These are phyloP conservation scores for Onthophagus taurus DNA, from an alignment of 1,140 invertebrate species.

Conservation along the genomic window DNA sequence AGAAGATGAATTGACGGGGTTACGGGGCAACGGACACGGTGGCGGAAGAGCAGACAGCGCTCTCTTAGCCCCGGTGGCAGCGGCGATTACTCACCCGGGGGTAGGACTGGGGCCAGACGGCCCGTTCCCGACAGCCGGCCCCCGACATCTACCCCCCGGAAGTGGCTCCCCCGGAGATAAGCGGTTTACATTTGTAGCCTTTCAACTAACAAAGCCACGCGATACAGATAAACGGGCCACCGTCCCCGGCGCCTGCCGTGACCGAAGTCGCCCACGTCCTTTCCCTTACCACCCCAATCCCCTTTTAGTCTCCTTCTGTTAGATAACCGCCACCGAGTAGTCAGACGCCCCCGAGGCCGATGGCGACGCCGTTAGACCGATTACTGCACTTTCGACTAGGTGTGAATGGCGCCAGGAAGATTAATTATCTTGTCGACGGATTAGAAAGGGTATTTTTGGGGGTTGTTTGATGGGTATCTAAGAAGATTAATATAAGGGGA, in stretches of 20 bases:
- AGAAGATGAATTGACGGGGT: constrained; percentile 37
- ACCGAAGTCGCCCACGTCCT: no score
- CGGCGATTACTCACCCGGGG: constrained; percentile 32
- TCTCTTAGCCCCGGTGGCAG: constrained; percentile 34
- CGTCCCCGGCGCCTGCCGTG: constrained; percentile 1
- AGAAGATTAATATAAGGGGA: no score
- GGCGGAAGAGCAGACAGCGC: constrained; percentile 36
- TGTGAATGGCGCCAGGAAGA: no score
- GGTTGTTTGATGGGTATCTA: no score
- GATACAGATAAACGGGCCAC: constrained; percentile 23
- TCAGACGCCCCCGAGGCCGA: no score
- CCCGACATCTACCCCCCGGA: constrained; percentile 30
- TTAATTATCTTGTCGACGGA: no score
- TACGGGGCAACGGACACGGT: constrained; percentile 30
- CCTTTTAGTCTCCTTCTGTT: no score
- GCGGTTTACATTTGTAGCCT: constrained; percentile 36
- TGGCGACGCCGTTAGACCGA: no score
- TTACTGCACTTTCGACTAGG: no score
- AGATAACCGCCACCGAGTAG: no score
- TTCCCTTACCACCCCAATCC: no score
- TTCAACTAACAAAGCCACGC: constrained; percentile 30
- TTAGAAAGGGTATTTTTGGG: no score
- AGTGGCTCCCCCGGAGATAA: constrained; percentile 34
- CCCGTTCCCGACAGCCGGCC: constrained; percentile 21
- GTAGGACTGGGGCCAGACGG: constrained; percentile 21